Base-by-base conservation (phyloP, 2,888 invertebrate genomes). In the Tanytarsus gracilentus region DNA sequence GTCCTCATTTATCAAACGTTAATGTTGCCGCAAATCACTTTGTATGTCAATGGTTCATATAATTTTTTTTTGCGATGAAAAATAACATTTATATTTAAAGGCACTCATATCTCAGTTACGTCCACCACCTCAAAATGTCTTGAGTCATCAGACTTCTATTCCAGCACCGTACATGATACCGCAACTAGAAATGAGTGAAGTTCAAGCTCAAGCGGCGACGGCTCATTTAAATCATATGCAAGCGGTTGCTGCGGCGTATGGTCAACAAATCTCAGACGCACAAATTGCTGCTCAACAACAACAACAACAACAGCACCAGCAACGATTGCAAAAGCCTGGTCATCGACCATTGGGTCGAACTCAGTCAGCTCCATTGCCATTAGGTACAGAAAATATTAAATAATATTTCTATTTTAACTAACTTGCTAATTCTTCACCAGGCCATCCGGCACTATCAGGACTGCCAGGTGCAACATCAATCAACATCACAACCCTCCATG, bases 301-400 rank as follows among this genome's bases (percentile, higher is more conserved):
- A 26, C 26, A 23, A 6, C 49, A 50, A 27, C 50, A 50, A 11
- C 33, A 56, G 11, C 72, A 70, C 61, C 80, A 81, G 49, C 36
- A 36, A 65, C 79, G 85, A 67, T 78, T 86, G 61, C 78, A 79
- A 76, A 86, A 85, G 76, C 78, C 80, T 70, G 80, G 82, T 67
- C 87, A 87, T 65, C 77, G 91, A 56, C 91, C 91, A 29, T 78
- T 94, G 66, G 92, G 93, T 62, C 84, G 96, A 70, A 96, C 96
- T 62, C 95, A 96, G 76, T 95, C 95, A 49, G 95, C 95, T 3
- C 93, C 93, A 1, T 75, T 93, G 66, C 91, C 91, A 25, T 77
- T 95, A 61, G 93, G 93, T n/a, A n/a, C n/a, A n/a, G n/a, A n/a
- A n/a, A n/a, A n/a, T n/a, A 1, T n/a, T n/a, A n/a, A n/a, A n/a